Base-by-base conservation (phyloP, 2,888 invertebrate genomes). In the Ormyrus labotus region DNA sequence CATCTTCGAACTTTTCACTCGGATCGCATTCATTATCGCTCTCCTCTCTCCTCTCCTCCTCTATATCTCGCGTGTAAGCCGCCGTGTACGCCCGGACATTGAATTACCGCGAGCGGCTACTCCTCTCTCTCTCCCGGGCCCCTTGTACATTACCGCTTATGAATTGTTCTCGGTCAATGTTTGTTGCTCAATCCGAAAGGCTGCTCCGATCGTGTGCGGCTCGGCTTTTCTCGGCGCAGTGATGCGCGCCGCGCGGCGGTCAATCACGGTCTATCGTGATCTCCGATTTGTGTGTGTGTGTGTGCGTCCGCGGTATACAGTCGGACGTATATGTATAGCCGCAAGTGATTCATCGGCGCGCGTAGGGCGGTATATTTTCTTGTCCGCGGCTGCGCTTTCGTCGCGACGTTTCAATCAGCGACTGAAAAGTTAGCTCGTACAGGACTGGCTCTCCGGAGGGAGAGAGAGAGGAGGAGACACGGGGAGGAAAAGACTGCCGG, bases 361-460 rank as follows among this genome's bases (percentile, higher is more conserved):
- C 55, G 11, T 7, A 53, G 69, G 47, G 57, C 51, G 71, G 76
- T 80, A 60, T 70, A 81, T 81, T 81, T 81, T 78, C 76, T 72
- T 68, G 72, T 77, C 68, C 64, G 58, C 64, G 58, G 65, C 65
- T 4, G 60, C 63, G 53, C 72, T 77, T 71, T 76, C 80, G 61
- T 78, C 81, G 74, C 65, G 71, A 81, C 70, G 58, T 81, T 81
- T 78, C 78, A 81, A 81, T 81, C 78, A 78, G 34, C 19, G 71
- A 58, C 61, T 78, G 70, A 78, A 78, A 81, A 81, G 74, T 74
- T 74, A 67, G n/a, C 47, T 5, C 8, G 45, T 0, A 53, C 7
- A 34, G 53, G 6, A 34, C 34, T 34, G 34, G 34, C 34, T 34
- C 34, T 34, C 4, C 34, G 55, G 11, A 6, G 7, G 11, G 55